phyloP scores from a whole-genome alignment of 2,888 invertebrate species.

The Cataglyphis cursor region DNA sequence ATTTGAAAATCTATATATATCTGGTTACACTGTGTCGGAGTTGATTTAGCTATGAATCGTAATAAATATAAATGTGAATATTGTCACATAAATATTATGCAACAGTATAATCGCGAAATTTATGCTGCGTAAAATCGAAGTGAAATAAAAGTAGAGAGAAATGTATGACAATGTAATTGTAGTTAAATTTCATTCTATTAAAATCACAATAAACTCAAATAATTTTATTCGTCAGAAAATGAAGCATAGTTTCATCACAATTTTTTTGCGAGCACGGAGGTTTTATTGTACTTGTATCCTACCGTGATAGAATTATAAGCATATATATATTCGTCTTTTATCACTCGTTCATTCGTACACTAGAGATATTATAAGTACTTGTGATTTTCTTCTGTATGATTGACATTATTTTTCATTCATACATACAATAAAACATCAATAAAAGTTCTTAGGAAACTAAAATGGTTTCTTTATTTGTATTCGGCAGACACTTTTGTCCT shows the following conservation, averaged over 20 bases:
- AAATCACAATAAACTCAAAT: constrained; percentile 1
- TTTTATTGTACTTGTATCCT: constrained; percentile 49
- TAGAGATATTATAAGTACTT: constrained; percentile 62
- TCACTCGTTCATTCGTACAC: constrained; percentile 63
- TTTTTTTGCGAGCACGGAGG: not conserved
- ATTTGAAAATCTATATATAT: constrained; percentile 31
- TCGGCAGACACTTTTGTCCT: constrained; percentile 46
- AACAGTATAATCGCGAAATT: constrained; percentile 15
- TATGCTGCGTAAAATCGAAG: not conserved
- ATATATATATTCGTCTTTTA: constrained; percentile 40
- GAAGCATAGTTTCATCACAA: constrained; percentile 6
- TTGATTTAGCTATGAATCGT: not conserved
- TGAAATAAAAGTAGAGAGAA: not conserved
- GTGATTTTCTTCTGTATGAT: constrained; percentile 68
- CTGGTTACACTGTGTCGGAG: constrained; percentile 4
- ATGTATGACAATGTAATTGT: constrained; percentile 1
- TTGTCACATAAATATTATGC: constrained; percentile 43
- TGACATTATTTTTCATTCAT: constrained; percentile 79
- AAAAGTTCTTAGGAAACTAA: constrained; percentile 81
- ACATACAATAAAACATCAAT: constrained; percentile 80
- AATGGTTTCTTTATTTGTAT: constrained; percentile 60
- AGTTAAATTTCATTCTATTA: not conserved
- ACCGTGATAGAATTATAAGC: constrained; percentile 47
- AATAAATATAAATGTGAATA: constrained; percentile 44
- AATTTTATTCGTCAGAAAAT: constrained; percentile 25